Evolutionary conservation across 2,113 vertebrate species (phyloP), one percentile per base, ranked within the genome.

Genomic region (Bucco capensis): DNA sequence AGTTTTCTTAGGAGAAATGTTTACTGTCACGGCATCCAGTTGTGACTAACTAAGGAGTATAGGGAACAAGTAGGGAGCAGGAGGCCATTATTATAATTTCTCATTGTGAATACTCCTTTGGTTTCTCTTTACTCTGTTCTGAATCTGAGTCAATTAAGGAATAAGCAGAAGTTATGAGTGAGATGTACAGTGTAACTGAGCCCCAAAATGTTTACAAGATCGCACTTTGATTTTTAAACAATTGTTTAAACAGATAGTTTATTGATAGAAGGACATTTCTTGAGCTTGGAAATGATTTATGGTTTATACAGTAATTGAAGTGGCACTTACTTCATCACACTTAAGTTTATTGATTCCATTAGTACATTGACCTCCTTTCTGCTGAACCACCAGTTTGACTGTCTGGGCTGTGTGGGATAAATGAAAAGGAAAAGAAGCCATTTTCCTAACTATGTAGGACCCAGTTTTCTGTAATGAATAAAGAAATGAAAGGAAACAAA

Each of bases 271-370:
- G 28, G 64, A 84, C 30, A 64, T 79, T 89, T 84, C 80, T 93
- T 80, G 58, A 13, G 1, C 64, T 79, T 84, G 74, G 89, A 90
- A 86, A 54, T 83, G 70, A 91, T 93, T 84, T 81, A 87, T 0
- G 5, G 31, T 70, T 83, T 91, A 50, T 77, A 66, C 60, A 64
- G 50, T 91, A 91, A 81, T 84, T 81, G 86, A 90, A 88, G 60
- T 64, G 86, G 91, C 88, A 93, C 89, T 85, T 95, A 72, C 92
- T 95, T 94, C 76, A 83, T 96, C 92, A 85, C 88, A 94, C 93
- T 93, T 79, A 79, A 84, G 64, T 77, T 91, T 93, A 89, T 93
- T 89, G 94, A 82, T 93, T 92, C 89, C 94, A 86, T 94, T 94
- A 94, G 60, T 86, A 74, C 76, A 86, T 44, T 92, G 90, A 88